Evolutionary conservation across 2,797 vertebrate genomes (phyloP).

Genomic region (Clamator glandarius): DNA sequence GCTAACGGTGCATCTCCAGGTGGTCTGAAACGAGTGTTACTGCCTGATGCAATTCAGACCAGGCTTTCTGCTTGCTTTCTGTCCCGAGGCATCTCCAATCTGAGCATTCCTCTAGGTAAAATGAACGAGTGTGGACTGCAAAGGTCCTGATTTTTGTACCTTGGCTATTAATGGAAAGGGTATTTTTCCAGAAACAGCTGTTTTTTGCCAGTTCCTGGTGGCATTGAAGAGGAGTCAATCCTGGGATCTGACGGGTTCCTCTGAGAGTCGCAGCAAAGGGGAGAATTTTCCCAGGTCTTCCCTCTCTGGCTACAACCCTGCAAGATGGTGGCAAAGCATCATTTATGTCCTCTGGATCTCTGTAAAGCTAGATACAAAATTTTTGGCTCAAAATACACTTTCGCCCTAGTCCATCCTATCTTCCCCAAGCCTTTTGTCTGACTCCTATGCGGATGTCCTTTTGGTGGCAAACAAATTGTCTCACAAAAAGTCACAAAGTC

Average conservation of each 20-base stretch:
- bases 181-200: neutral
- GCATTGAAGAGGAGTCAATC: neutral
- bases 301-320: neutral
- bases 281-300: neutral
- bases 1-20: neutral
- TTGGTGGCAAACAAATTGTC: neutral
- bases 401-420: neutral
- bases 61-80: neutral
- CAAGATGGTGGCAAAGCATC: neutral
- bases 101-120: neutral
- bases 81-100: neutral
- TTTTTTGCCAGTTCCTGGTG: neutral
- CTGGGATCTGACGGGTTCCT: neutral
- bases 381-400: neutral
- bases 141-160: neutral
- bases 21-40: neutral
- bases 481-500: neutral
- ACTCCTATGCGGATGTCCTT: neutral
- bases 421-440: neutral
- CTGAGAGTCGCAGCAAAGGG: neutral
- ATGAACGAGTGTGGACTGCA: neutral
- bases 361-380: neutral
- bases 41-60: neutral
- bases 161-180: neutral
- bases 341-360: neutral